Percentiles rank a stretch among this genome's conserved stretches.
Evolutionary conservation across 2,797 vertebrate genomes (phyloP).

Genomic region (Enteromius afrohamiltoni): DNA sequence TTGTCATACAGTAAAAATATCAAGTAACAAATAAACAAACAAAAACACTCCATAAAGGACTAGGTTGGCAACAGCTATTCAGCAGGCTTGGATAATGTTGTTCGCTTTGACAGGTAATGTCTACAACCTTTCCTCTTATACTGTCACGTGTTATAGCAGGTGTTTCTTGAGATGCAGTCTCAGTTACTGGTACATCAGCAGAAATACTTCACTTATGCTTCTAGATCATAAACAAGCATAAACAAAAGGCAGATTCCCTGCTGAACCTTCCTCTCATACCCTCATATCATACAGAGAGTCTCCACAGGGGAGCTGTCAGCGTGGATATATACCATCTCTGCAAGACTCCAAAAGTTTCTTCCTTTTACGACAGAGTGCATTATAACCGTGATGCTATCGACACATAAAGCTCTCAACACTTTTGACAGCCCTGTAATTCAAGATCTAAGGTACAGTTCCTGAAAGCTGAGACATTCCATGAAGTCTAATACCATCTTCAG

Average conservation of each 20-base stretch:
- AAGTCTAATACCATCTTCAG: not conserved
- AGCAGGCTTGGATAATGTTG: not conserved
- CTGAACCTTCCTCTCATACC: not conserved
- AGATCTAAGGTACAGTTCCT: not conserved
- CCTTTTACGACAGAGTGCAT: not conserved
- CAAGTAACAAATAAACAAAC: slow-evolving; percentile 36
- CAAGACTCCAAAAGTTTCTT: slow-evolving; percentile 1
- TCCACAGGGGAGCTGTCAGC: slow-evolving; percentile 19
- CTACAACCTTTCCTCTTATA: not conserved
- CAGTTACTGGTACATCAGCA: not conserved
- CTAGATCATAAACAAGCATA: slow-evolving; percentile 10
- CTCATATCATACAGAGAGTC: not conserved
- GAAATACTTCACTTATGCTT: not conserved
- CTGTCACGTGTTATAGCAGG: not conserved
- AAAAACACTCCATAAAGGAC: slow-evolving; percentile 11
- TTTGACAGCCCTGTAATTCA: not conserved
- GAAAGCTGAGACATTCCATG: not conserved
- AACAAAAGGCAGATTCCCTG: slow-evolving; percentile 11
- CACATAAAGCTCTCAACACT: not conserved
- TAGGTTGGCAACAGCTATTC: slow-evolving; percentile 1
- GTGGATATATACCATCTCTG: slow-evolving; percentile 29
- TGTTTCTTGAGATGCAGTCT: not conserved
- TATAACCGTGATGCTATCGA: not conserved
- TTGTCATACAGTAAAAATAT: slow-evolving; percentile 37
- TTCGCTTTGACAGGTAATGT: slow-evolving; percentile 13